Evolutionary conservation across 1,140 invertebrate species (phyloP).

Genomic region (Panulirus ornatus): DNA sequence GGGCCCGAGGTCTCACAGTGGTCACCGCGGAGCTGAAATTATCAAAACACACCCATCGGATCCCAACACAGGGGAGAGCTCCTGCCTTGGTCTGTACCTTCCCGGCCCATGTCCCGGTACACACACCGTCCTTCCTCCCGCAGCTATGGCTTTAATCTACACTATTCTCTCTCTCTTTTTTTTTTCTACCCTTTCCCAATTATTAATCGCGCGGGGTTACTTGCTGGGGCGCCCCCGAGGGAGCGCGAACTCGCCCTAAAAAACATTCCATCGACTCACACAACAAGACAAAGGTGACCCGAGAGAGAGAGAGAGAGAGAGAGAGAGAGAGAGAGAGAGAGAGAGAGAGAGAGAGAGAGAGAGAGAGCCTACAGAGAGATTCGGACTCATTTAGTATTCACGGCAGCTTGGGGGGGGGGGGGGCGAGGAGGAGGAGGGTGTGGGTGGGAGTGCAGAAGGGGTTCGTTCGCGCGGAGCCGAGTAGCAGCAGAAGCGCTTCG

Average conservation of each 20-base stretch:
- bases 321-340: too few relatives aligned
- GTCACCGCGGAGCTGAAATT: slow-evolving; percentile 51
- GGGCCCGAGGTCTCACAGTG: slow-evolving; percentile 54
- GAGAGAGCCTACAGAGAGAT: too few relatives aligned
- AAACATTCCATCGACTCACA: slow-evolving; percentile 42
- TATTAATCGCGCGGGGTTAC: slow-evolving; percentile 33
- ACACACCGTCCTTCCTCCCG: not conserved
- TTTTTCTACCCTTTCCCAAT: not conserved
- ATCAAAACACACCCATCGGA: slow-evolving; percentile 44
- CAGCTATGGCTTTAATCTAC: slow-evolving; percentile 23
- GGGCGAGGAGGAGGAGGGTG: not conserved
- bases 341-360: too few relatives aligned
- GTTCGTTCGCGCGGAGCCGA: too few relatives aligned
- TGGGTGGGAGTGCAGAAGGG: too few relatives aligned
- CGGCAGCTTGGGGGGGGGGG: too few relatives aligned
- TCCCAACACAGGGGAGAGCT: slow-evolving; percentile 3
- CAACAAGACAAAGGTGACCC: slow-evolving; percentile 31
- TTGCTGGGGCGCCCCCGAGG: not conserved
- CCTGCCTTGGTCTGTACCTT: slow-evolving; percentile 17
- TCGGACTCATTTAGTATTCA: not conserved
- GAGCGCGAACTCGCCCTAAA: slow-evolving; percentile 2
- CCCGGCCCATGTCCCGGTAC: not conserved
- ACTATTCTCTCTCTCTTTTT: not conserved
- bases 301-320: too few relatives aligned
- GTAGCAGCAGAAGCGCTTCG: too few relatives aligned